A percentile compares a stretch with the other conserved stretches of the same genome.
Evolutionary conservation across 2,797 vertebrate genomes (phyloP).

Genomic region (Limosa lapponica): DNA sequence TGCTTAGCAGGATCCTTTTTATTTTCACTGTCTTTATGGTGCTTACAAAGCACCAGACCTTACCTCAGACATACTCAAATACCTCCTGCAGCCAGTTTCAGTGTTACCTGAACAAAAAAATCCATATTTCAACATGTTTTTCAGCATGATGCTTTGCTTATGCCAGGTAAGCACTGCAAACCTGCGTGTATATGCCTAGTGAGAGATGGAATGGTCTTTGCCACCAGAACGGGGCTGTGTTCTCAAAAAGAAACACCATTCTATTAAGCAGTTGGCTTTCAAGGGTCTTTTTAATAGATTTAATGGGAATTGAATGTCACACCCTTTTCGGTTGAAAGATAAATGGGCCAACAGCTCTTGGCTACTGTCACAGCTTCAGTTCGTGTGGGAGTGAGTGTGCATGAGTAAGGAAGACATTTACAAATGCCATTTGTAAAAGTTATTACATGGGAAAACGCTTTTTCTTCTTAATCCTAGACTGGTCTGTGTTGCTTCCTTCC

Average conservation of each 20-base stretch:
- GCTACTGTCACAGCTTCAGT: neutral
- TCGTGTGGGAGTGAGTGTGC: neutral
- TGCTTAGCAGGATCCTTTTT: neutral
- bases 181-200: neutral
- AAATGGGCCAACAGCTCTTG: neutral
- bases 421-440: neutral
- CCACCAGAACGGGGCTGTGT: neutral
- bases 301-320: neutral
- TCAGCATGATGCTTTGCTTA: neutral
- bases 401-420: neutral
- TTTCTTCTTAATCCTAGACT: neutral
- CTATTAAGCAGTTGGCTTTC: neutral
- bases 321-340: neutral
- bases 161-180: neutral
- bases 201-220: neutral
- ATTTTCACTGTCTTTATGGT: neutral
- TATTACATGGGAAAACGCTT: neutral
- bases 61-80: neutral
- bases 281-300: neutral
- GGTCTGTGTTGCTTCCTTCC: neutral
- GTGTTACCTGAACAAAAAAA: neutral
- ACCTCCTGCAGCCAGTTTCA: neutral
- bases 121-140: neutral
- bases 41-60: neutral
- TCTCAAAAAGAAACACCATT: neutral